Conservation (phyloP, 2,797 vertebrate genomes). For the Sebastes ruberrimus region DNA sequence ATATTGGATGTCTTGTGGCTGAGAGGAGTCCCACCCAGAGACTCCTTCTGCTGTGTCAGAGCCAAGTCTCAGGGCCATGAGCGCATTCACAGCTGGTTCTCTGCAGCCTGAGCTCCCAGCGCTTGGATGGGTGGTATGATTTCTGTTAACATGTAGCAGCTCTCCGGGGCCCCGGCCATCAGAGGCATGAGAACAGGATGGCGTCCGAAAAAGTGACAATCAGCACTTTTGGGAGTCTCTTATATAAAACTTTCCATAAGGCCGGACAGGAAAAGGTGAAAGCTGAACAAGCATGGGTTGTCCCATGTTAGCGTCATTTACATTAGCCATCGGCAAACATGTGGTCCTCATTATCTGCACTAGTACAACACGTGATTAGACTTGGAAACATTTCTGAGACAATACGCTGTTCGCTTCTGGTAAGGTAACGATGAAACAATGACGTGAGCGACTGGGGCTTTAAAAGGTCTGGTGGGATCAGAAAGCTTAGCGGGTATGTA, state of each 20-base stretch:
- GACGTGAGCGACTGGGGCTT: constrained; percentile 11
- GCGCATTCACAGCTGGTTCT: constrained; percentile 77
- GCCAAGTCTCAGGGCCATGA: constrained; percentile 71
- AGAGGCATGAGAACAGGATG: not conserved
- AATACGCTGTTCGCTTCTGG: constrained; percentile 24
- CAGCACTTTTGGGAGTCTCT: constrained; percentile 15
- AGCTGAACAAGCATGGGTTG: constrained; percentile 44
- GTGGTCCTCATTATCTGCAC: constrained; percentile 58
- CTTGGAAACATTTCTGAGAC: constrained; percentile 38
- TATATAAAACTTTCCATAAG: constrained; percentile 28
- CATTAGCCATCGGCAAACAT: constrained; percentile 55
- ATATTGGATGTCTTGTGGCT: constrained; percentile 48
- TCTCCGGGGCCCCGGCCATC: constrained; percentile 31
- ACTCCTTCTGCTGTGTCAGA: constrained; percentile 47
- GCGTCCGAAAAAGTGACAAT: constrained; percentile 19
- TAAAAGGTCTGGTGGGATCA: constrained; percentile 42
- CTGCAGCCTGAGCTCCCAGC: constrained; percentile 54
- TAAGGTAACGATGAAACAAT: constrained; percentile 30
- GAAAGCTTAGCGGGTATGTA: constrained; percentile 18
- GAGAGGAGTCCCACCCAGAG: constrained; percentile 57
- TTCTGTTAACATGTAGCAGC: constrained; percentile 51
- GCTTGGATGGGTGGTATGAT: constrained; percentile 49
- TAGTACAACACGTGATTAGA: constrained; percentile 41
- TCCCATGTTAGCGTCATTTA: constrained; percentile 35
- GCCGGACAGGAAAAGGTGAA: constrained; percentile 38